phyloP scores from a whole-genome alignment of 2,113 vertebrate genomes.

The Campylorhamphus procurvoides region DNA sequence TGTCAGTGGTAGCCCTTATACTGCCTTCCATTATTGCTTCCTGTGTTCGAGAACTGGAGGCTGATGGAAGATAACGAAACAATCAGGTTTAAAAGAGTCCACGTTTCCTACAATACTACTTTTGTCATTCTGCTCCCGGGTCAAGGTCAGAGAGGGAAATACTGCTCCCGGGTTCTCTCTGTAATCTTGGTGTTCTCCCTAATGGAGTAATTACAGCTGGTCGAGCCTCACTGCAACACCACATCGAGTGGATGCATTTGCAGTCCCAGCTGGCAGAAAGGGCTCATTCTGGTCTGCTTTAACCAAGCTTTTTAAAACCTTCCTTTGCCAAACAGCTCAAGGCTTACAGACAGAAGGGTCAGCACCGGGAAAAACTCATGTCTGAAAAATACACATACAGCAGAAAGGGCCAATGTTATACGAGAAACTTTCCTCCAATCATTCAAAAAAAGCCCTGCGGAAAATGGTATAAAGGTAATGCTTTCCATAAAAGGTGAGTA shows the following conservation, averaged over 20 bases:
- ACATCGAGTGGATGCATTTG: not conserved
- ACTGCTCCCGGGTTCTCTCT: not conserved
- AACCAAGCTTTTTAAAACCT: not conserved
- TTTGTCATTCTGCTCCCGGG: not conserved
- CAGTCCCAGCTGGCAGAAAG: not conserved
- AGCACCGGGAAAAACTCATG: not conserved
- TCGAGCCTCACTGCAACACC: not conserved
- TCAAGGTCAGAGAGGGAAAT: not conserved
- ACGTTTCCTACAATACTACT: not conserved
- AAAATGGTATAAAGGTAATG: not conserved
- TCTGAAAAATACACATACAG: not conserved
- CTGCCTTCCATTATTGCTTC: not conserved
- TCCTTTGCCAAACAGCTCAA: not conserved
- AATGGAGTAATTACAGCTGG: not conserved
- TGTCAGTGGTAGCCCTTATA: not conserved
- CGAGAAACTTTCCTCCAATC: not conserved
- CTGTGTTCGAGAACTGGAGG: not conserved
- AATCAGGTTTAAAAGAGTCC: not conserved
- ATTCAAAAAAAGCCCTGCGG: not conserved
- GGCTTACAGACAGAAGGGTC: not conserved
- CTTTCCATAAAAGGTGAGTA: not conserved
- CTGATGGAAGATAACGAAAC: not conserved
- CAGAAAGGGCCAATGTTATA: fast-evolving
- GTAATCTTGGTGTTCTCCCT: not conserved
- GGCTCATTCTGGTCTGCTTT: not conserved